phyloP scores from a whole-genome alignment of 1,140 invertebrate species.

The Adoxophyes honmai region DNA sequence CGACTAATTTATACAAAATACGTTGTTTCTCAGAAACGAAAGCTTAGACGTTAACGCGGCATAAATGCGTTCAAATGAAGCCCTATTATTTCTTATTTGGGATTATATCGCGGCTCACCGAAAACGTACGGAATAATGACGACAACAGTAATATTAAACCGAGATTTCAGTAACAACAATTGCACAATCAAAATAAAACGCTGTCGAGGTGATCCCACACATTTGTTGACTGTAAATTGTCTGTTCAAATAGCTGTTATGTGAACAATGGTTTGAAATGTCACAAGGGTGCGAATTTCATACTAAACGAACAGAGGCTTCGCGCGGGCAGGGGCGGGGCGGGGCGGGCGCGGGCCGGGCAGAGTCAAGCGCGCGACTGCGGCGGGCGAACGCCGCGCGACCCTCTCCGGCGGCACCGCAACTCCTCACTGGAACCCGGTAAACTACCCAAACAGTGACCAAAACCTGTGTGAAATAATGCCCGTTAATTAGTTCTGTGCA shows the following conservation, averaged over 20 bases:
- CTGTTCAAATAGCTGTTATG: slow-evolving; percentile 49
- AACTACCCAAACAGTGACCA: slow-evolving; percentile 30
- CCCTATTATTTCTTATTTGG: too few relatives aligned
- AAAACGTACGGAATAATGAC: too few relatives aligned
- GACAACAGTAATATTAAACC: too few relatives aligned
- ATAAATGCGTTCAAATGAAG: too few relatives aligned
- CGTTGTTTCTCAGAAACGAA: too few relatives aligned
- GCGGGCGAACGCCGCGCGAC: slow-evolving; percentile 52
- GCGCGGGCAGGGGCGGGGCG: slow-evolving; percentile 33
- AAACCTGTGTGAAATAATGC: slow-evolving; percentile 49
- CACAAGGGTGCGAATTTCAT: slow-evolving; percentile 63
- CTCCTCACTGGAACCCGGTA: neutral
- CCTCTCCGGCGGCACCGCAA: slow-evolving; percentile 16
- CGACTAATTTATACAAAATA: too few relatives aligned
- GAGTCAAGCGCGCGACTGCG: slow-evolving; percentile 52
- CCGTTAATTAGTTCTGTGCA: slow-evolving; percentile 37
- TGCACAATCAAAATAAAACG: neutral
- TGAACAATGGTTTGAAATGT: slow-evolving; percentile 69
- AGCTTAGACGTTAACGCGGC: too few relatives aligned
- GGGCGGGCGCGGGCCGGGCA: slow-evolving; percentile 33
- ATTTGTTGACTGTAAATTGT: slow-evolving; percentile 25
- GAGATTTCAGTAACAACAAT: neutral
- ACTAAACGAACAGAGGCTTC: slow-evolving; percentile 66
- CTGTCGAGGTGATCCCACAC: slow-evolving; percentile 11
- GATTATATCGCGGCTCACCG: too few relatives aligned